These are phyloP conservation scores for Meta bourneti DNA, from an alignment of 2,888 invertebrate species.

Conservation along the genomic window DNA sequence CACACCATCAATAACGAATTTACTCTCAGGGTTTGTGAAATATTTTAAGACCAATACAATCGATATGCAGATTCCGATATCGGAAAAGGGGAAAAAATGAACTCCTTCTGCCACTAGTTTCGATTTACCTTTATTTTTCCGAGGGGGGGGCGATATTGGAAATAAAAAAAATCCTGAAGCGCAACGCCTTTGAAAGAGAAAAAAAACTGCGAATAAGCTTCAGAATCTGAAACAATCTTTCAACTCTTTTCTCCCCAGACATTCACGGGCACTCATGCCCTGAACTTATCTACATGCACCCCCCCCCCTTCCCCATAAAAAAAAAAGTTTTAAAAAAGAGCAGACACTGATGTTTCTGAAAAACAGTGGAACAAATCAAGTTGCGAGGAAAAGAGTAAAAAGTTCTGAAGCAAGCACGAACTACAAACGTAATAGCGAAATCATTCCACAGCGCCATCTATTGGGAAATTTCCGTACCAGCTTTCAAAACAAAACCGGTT, in stretches of 20 bases:
- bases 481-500: constrained; percentile 65
- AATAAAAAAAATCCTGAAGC: not conserved
- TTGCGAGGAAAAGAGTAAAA: no score
- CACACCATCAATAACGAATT: no score
- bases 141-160: not conserved
- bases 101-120: not conserved
- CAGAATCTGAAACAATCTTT: constrained; percentile 50
- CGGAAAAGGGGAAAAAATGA: not conserved
- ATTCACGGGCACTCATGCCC: not conserved
- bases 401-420: no score
- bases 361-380: no score
- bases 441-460: constrained; percentile 23
- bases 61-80: not conserved
- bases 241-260: constrained; percentile 39
- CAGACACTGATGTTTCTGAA: not conserved
- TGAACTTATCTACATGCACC: constrained; percentile 46
- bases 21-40: no score
- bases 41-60: not conserved
- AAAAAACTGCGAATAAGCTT: not conserved
- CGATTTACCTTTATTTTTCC: constrained; percentile 22
- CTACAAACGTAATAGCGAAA: not conserved
- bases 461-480: not conserved
- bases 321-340: not conserved
- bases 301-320: not conserved
- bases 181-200: not conserved